These are phyloP conservation scores for Cololabis saira DNA, from an alignment of 2,113 vertebrate genomes.

Conservation along the genomic window DNA sequence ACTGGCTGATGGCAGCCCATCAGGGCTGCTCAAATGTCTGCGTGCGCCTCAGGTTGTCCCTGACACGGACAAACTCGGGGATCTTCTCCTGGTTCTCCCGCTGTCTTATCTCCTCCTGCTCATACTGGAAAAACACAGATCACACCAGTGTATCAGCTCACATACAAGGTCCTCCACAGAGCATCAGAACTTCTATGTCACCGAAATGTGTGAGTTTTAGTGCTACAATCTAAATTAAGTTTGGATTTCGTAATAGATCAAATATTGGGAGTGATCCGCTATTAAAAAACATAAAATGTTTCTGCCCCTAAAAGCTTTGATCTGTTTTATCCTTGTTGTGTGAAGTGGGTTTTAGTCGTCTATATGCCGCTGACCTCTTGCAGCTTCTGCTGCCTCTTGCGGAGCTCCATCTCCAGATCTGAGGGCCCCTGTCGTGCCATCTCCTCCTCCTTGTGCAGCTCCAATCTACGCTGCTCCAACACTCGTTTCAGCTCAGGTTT, in stretches of 20 bases:
- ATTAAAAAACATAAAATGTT: too few species aligned
- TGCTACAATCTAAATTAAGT: too few species aligned
- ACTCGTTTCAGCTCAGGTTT: conserved; percentile 79
- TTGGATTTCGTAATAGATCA: too few species aligned
- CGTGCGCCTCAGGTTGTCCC: conserved; percentile 79
- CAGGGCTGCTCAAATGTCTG: conserved; percentile 55
- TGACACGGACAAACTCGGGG: conserved; percentile 83
- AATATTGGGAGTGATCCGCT: too few species aligned
- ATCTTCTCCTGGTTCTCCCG: conserved; percentile 62
- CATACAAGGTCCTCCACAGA: too few species aligned
- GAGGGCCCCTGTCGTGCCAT: conserved; percentile 71
- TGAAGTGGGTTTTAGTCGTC: not conserved
- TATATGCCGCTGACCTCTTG: conserved; percentile 69
- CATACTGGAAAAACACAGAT: conserved; percentile 69
- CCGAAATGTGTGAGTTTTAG: too few species aligned
- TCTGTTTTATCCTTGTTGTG: not conserved
- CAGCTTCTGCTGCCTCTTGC: conserved; percentile 82
- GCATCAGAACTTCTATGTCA: too few species aligned
- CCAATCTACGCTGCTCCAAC: conserved; percentile 77
- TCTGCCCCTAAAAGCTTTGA: too few species aligned
- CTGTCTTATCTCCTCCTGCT: conserved; percentile 72
- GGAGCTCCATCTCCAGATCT: conserved; percentile 83
- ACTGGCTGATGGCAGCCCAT: conserved; percentile 30
- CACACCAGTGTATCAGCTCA: not conserved
- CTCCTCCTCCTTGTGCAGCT: conserved; percentile 79